These are phyloP conservation scores for Drosophila rufa DNA, from an alignment of 1,140 invertebrate genomes.

Conservation along the genomic window DNA sequence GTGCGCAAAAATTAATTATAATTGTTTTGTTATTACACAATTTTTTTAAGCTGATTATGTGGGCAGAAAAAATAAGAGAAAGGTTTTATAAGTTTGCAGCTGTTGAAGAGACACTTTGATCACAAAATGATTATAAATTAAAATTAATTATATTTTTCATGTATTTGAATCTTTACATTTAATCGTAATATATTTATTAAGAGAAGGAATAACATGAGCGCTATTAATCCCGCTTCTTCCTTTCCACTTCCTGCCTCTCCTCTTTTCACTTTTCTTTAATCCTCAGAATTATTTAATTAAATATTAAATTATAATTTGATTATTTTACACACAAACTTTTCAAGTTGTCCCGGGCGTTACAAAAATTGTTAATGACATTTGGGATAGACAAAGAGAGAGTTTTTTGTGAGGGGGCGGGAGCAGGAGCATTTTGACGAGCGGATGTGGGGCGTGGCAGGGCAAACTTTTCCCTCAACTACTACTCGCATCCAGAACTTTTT, in stretches of 20 bases:
- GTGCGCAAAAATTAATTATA: conserved; percentile 65
- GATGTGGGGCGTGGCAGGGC: conserved; percentile 1
- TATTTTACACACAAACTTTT: conserved; percentile 70
- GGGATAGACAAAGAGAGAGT: conserved; percentile 13
- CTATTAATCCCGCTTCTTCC: background rate
- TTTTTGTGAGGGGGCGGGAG: background rate
- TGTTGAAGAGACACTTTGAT: background rate
- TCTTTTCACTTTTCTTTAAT: conserved; percentile 42
- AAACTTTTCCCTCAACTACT: conserved; percentile 60
- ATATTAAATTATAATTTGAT: conserved; percentile 78
- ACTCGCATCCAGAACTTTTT: conserved; percentile 55
- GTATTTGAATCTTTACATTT: too few relatives aligned
- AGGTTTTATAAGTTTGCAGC: background rate
- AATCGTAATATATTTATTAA: too few relatives aligned
- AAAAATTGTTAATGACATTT: conserved; percentile 81
- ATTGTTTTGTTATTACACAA: conserved; percentile 12
- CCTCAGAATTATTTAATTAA: conserved; percentile 72
- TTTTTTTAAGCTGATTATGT: background rate
- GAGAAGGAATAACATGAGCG: too few relatives aligned
- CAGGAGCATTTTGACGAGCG: conserved; percentile 1
- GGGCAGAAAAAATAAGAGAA: background rate
- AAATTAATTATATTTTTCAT: too few relatives aligned
- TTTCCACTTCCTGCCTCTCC: background rate
- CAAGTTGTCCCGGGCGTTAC: conserved; percentile 65
- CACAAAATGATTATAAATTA: too few relatives aligned